A percentile compares a stretch with the other conserved stretches of the same genome.
phyloP scores from a whole-genome alignment of 2,797 vertebrate genomes.

The Enteromius argenteus region DNA sequence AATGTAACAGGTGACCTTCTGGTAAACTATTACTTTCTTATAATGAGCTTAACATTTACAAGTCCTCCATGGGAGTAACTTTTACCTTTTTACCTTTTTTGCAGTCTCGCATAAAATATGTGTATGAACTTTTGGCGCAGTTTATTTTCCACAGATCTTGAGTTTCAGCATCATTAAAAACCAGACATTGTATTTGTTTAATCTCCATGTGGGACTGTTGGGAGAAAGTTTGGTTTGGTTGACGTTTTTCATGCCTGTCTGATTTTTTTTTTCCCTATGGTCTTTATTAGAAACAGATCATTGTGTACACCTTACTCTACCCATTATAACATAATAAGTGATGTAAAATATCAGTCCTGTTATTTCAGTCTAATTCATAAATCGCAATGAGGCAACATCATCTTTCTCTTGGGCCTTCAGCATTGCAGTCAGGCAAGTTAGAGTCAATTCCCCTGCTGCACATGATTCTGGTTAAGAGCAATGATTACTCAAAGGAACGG shows the following conservation, averaged over 20 bases:
- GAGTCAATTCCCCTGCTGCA: constrained; percentile 51
- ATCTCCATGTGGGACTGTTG: constrained; percentile 29
- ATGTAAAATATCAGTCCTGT: constrained; percentile 22
- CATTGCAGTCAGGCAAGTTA: constrained; percentile 20
- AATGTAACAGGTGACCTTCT: not conserved
- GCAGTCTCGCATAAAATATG: constrained; percentile 25
- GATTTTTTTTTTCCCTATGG: not conserved
- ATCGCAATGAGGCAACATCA: constrained; percentile 30
- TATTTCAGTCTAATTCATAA: constrained; percentile 31
- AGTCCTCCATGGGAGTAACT: not conserved
- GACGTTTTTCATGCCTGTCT: constrained; percentile 35
- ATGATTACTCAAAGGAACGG: constrained; percentile 47
- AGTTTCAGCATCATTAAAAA: constrained; percentile 51
- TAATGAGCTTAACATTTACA: constrained; percentile 8
- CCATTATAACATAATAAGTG: constrained; percentile 12
- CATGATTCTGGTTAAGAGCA: constrained; percentile 62
- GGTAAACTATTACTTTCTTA: not conserved
- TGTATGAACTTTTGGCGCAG: constrained; percentile 39
- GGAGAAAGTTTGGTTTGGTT: constrained; percentile 35
- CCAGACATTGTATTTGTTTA: constrained; percentile 51
- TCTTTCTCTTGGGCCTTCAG: constrained; percentile 4
- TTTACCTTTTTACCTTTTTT: constrained; percentile 23
- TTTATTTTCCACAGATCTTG: constrained; percentile 21
- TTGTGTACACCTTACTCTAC: constrained; percentile 19
- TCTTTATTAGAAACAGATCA: constrained; percentile 34